Percentiles rank a stretch among this genome's conserved stretches.
Conservation (phyloP, 1,140 invertebrate species). For the Parapsyche elsis region DNA sequence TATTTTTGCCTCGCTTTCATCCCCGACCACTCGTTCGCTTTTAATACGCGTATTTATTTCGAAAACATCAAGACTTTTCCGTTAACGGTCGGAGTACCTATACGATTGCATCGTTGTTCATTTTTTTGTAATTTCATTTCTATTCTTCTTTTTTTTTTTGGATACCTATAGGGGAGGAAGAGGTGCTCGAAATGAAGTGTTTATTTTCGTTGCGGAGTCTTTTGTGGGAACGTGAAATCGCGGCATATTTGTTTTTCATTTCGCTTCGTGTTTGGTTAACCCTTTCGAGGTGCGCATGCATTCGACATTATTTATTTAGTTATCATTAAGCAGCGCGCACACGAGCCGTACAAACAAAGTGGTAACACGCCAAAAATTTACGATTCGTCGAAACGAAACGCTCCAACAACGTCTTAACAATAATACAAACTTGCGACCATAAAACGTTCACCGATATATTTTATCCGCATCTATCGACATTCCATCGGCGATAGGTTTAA, state of each 20-base stretch:
- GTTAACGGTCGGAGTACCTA: too few relatives aligned
- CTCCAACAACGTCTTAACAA: too few relatives aligned
- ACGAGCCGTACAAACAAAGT: not conserved
- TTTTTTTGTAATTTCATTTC: not conserved
- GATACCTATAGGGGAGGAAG: not conserved
- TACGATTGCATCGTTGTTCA: not conserved
- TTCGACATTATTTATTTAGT: conserved; percentile 30
- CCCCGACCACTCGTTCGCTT: too few relatives aligned
- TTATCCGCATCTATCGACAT: too few relatives aligned
- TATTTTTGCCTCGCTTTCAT: too few relatives aligned
- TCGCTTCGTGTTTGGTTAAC: conserved; percentile 23
- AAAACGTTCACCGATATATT: too few relatives aligned
- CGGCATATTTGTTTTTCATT: conserved; percentile 37
- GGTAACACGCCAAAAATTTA: too few relatives aligned
- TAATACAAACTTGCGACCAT: too few relatives aligned
- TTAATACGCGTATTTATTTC: too few relatives aligned
- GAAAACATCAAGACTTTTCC: too few relatives aligned
- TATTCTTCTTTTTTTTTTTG: not conserved
- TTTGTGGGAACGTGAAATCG: conserved; percentile 22
- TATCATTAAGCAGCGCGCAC: conserved; percentile 3
- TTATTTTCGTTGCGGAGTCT: conserved; percentile 26
- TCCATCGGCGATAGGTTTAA: too few relatives aligned
- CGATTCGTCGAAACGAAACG: too few relatives aligned
- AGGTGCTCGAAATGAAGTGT: conserved; percentile 32
- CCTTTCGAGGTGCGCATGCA: conserved; percentile 1